Evolutionary conservation across 2,888 invertebrate genomes (phyloP).

Genomic region (Cheilosia vulpina): DNA sequence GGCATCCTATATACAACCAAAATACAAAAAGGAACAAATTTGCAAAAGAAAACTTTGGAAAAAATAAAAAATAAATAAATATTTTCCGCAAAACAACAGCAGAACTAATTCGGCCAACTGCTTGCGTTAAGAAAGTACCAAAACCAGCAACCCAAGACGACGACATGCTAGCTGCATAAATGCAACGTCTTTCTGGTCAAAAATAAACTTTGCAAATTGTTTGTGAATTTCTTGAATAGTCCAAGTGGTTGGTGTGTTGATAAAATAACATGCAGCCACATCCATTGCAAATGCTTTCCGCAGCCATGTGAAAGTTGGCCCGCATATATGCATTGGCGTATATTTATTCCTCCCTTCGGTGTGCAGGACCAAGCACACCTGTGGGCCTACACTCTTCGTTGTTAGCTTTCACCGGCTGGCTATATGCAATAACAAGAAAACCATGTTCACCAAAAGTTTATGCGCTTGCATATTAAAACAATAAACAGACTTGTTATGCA

Average conservation of each 20-base stretch:
- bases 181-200: conserved; percentile 67
- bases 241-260: conserved; percentile 64
- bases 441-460: conserved; percentile 64
- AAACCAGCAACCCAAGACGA: conserved; percentile 25
- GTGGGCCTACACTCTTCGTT: conserved; percentile 39
- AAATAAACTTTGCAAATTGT: conserved; percentile 71
- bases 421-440: conserved; percentile 15
- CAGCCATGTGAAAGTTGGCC: conserved; percentile 35
- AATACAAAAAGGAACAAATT: not conserved
- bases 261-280: conserved; percentile 67
- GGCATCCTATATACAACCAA: not conserved
- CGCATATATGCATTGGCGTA: not conserved
- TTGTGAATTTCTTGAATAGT: conserved; percentile 73
- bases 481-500: conserved; percentile 72
- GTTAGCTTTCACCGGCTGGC: not conserved
- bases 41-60: conserved; percentile 9
- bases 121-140: conserved; percentile 33
- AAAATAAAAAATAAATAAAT: not conserved
- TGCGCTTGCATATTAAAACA: conserved; percentile 72
- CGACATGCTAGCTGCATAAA: conserved; percentile 24
- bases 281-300: conserved; percentile 32
- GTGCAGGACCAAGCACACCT: conserved; percentile 58
- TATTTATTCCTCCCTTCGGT: not conserved
- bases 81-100: conserved; percentile 46
- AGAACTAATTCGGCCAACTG: conserved; percentile 69